phyloP scores from a whole-genome alignment of 2,113 vertebrate genomes.

The Pagrus major region DNA sequence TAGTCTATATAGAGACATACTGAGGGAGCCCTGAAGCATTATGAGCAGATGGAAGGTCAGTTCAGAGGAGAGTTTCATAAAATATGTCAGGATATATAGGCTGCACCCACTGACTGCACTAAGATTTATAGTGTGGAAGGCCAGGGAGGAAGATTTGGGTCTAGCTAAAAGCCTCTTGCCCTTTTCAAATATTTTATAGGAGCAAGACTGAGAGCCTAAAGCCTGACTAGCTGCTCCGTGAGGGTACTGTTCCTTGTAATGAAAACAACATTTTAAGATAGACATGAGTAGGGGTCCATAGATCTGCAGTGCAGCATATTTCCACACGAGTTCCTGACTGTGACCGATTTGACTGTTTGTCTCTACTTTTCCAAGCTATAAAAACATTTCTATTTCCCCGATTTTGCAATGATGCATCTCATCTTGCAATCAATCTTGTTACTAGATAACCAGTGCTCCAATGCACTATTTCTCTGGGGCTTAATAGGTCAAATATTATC shows the following conservation, averaged over 20 bases:
- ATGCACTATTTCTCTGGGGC: neutral
- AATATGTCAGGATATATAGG: conserved; percentile 35
- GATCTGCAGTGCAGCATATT: neutral
- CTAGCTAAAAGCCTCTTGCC: conserved; percentile 1
- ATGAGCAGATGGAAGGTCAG: conserved; percentile 44
- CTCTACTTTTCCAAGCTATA: neutral
- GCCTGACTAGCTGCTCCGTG: neutral
- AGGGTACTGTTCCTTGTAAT: neutral
- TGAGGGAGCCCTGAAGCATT: conserved; percentile 22
- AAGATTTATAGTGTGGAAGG: conserved; percentile 39
- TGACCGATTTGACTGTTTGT: neutral
- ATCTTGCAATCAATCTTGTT: neutral
- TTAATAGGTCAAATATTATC: too few species aligned
- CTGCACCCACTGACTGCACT: neutral
- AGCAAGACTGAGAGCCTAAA: conserved; percentile 22
- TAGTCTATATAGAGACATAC: conserved; percentile 16
- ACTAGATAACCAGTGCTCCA: neutral
- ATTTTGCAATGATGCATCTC: too few species aligned
- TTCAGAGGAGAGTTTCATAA: conserved; percentile 51
- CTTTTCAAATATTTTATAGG: conserved; percentile 36
- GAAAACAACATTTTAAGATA: conserved; percentile 4
- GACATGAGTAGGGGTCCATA: neutral
- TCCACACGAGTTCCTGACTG: neutral
- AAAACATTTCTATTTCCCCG: neutral
- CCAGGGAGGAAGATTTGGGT: conserved; percentile 9